A percentile compares a stretch with the other conserved stretches of the same genome.
These are phyloP conservation scores for Sialia sialis DNA, from an alignment of 2,113 vertebrate species.

Conservation along the genomic window DNA sequence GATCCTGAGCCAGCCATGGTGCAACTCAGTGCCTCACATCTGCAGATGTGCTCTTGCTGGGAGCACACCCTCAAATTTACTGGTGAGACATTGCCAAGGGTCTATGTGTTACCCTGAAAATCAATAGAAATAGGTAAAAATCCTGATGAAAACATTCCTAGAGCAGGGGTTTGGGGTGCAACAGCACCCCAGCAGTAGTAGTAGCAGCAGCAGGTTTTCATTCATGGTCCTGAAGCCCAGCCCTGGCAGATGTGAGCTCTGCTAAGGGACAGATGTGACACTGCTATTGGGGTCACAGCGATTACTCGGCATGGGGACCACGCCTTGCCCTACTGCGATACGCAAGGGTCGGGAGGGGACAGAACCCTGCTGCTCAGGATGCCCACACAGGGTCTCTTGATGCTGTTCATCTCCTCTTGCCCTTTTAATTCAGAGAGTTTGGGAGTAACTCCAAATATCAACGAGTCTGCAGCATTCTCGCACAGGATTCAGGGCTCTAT, in stretches of 20 bases:
- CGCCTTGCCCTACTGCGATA: accelerated
- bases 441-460: not conserved
- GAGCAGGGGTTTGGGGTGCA: not conserved
- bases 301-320: not conserved
- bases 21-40: not conserved
- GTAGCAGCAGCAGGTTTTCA: not conserved
- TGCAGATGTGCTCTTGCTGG: not conserved
- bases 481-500: not conserved
- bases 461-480: accelerated
- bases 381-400: not conserved
- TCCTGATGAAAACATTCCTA: not conserved
- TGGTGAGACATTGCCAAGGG: not conserved
- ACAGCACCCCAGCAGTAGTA: not conserved
- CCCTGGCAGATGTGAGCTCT: not conserved
- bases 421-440: not conserved
- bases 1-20: not conserved
- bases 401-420: not conserved
- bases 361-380: not conserved
- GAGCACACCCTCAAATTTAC: not conserved
- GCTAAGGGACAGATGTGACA: not conserved
- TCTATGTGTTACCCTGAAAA: not conserved
- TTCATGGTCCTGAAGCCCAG: not conserved
- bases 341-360: not conserved
- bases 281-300: not conserved
- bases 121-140: not conserved